Base-by-base conservation (phyloP, 2,113 vertebrate genomes). In the Nematolebias whitei region DNA sequence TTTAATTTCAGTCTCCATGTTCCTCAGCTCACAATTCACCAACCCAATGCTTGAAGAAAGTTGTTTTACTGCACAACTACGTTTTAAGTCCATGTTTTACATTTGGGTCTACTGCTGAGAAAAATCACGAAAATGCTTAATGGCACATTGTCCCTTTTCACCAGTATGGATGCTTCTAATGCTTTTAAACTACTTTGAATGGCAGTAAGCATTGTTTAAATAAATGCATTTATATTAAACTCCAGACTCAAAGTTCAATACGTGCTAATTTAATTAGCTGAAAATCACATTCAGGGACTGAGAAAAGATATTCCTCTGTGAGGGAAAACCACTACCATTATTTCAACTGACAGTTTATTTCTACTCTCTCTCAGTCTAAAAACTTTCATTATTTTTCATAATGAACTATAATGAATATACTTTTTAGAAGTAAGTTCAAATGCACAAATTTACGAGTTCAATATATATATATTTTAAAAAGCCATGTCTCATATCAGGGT, bases 241-340 rank as follows among this genome's bases (percentile, higher is more conserved):
- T 63, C 12, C 40, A 49, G 58, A 75, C 44, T 58, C 18, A 4
- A 19, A 24, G 22, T 50, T 58, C 38, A 11, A n/a, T 40, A 47
- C 35, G 70, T n/a, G 1, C 41, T n/a, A 41, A 54, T 67, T 49
- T 39, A 65, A 58, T 57, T 41, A 55, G 14, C 2, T 52, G 26
- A 5, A 19, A 29, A 40, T 53, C 59, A 64, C 38, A 55, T 63
- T 6, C 38, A 55, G 55, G 54, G 55, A 48, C 10, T 38, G 32
- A 35, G 7, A 9, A 2, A 44, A n/a, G 43, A 44, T 44, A 43
- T 0, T 16, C 14, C 15, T 44, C 43, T 44, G 43, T 7, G 8
- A 44, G 9, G 6, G 18, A 6, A 8, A 5, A 44, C 8, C 15
- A 5, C 9, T 16, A 44, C 6, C 7, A 2, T 5, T 44, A 12